Evolutionary conservation across 2,888 invertebrate species (phyloP), one percentile per base, ranked within the genome.

Genomic region (Phengaris alcon): DNA sequence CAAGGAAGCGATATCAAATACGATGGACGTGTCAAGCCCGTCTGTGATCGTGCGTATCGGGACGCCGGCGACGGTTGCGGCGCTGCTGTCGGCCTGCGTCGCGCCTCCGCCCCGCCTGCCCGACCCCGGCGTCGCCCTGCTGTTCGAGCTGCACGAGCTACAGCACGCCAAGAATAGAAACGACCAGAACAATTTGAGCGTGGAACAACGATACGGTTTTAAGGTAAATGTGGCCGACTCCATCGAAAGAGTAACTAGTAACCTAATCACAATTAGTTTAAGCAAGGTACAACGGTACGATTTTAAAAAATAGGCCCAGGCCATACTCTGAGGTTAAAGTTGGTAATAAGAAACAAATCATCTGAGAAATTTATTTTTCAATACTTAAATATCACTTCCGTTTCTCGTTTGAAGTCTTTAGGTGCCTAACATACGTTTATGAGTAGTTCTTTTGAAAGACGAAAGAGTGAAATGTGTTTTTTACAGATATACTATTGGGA

Each of bases 21-120:
- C 84, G 0, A 76, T 77, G 6, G 84, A 85, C 2, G 78, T 80
- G 2, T 81, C 84, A 0, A 84, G 80, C 0, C 85, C 88, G 0
- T 93, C 93, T 68, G 84, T 95, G 73, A 89, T 92, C 76, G 90
- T 95, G 51, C 94, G 94, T 72, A 94, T 95, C 44, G 95, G 94
- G n/a, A 95, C 95, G 78, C 95, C 95, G 12, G 94, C 94, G 6
- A 94, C 95, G 0, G 91, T 96, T 1, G 94, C 95, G 2, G 93
- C 95, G 5, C 78, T 96, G 69, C 84, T 96, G 6, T 88, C 90
- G 2, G 94, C 95, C 12, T 92, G 96, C 51, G 93, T 93, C 12
- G 92, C 95, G 44, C 95, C 93, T 52, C 91, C 94, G 46, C 94
- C 94, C 0, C 93, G 95, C 15, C 85, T 94, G 9, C 95, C 95